Conservation (phyloP, 2,113 vertebrate species). For the Pachyramphus minor region DNA sequence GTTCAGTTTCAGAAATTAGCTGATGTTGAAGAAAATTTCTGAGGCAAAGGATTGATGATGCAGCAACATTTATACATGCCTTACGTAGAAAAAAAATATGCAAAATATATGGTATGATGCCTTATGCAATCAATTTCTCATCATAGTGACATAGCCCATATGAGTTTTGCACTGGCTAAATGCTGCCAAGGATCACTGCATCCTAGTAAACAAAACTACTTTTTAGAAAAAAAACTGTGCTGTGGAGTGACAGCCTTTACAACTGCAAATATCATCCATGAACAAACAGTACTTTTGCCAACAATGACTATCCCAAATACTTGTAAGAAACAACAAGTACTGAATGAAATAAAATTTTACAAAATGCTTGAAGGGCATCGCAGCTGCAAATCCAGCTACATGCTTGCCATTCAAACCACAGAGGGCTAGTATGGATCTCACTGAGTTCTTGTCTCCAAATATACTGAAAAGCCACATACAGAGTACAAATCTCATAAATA, state of each 20-base stretch:
- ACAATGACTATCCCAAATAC: neutral
- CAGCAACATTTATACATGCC: neutral
- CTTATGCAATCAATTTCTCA: neutral
- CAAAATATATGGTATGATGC: neutral
- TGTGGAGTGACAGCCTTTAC: neutral
- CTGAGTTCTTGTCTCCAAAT: neutral
- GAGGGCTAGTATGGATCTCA: neutral
- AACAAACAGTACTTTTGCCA: neutral
- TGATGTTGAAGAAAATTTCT: constrained; percentile 19
- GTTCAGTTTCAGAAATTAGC: neutral
- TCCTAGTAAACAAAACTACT: neutral
- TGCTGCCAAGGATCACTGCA: neutral
- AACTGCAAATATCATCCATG: neutral
- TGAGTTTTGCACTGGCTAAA: neutral
- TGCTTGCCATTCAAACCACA: neutral
- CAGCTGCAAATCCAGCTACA: neutral
- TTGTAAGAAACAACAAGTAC: neutral
- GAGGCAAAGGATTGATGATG: neutral
- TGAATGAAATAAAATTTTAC: neutral
- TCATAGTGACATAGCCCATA: neutral
- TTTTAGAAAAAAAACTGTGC: neutral
- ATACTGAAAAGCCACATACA: neutral
- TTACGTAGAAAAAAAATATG: neutral
- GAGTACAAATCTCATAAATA: neutral
- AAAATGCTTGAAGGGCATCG: neutral